phyloP scores from a whole-genome alignment of 2,113 vertebrate genomes.

The Xiphophorus hellerii region DNA sequence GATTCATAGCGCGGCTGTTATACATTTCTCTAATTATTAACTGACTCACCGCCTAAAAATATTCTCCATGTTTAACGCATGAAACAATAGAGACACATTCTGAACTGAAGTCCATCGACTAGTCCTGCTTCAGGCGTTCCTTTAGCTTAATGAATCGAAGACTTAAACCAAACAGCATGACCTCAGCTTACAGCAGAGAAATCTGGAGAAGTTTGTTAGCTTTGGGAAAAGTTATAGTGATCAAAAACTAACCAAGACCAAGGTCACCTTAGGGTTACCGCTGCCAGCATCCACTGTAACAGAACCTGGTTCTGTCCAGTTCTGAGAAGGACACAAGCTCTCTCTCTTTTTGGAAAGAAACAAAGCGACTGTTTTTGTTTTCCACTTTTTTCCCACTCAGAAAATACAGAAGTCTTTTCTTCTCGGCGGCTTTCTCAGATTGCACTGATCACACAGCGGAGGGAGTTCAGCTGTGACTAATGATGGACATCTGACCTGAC shows the following conservation, averaged over 20 bases:
- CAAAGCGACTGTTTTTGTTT: constrained; percentile 49
- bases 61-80: constrained; percentile 11
- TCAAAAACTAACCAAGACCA: constrained; percentile 1
- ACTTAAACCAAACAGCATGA: not conserved
- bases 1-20: constrained; percentile 62
- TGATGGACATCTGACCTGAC: not conserved
- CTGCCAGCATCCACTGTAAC: constrained; percentile 40
- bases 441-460: constrained; percentile 29
- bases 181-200: not conserved
- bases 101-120: not conserved
- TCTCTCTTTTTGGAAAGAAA: constrained; percentile 34
- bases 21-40: constrained; percentile 81
- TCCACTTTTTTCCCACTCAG: constrained; percentile 2
- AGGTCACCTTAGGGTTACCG: constrained; percentile 33
- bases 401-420: constrained; percentile 46
- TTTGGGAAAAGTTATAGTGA: not conserved
- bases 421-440: constrained; percentile 53
- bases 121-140: constrained; percentile 3
- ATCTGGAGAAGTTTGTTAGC: not conserved
- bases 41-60: constrained; percentile 48
- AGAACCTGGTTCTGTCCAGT: constrained; percentile 45
- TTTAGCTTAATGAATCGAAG: not conserved
- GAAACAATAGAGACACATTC: constrained; percentile 11
- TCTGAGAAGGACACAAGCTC: constrained; percentile 36
- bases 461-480: constrained; percentile 17